These are phyloP conservation scores for Neomorphus geoffroyi DNA, from an alignment of 2,797 vertebrate species.

Conservation along the genomic window DNA sequence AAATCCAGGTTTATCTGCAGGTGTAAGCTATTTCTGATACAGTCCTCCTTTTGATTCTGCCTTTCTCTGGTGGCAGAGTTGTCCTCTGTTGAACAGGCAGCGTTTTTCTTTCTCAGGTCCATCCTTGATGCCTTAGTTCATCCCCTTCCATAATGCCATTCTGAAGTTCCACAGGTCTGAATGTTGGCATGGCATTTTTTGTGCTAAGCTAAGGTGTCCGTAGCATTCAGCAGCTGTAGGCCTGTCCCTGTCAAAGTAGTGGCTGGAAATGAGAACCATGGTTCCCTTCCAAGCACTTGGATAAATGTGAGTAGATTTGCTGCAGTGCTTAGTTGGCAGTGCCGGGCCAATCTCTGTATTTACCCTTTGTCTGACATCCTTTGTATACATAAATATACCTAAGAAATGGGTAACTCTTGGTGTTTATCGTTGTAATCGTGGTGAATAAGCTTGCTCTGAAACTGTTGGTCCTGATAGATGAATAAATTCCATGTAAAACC, in stretches of 20 bases:
- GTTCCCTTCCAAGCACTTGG: neutral
- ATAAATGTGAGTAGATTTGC: neutral
- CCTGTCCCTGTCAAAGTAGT: neutral
- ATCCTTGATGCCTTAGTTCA: neutral
- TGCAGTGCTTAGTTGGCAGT: neutral
- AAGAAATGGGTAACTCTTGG: neutral
- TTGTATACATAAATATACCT: neutral
- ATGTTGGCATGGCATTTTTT: too few relatives aligned
- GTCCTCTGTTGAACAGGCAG: neutral
- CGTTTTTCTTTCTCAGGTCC: neutral
- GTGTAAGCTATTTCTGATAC: neutral
- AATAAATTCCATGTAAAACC: neutral
- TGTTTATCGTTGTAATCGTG: neutral
- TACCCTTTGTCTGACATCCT: neutral
- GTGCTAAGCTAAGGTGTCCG: neutral
- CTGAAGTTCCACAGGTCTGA: neutral
- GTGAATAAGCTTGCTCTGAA: neutral
- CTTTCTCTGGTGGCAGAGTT: neutral
- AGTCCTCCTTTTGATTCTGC: neutral
- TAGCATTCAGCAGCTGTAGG: neutral
- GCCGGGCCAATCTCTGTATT: neutral
- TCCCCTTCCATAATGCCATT: neutral
- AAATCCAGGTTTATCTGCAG: neutral
- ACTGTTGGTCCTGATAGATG: neutral
- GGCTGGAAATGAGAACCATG: rapidly evolving